Percentiles rank a stretch among this genome's conserved stretches.
These are phyloP conservation scores for Beroe forskalii DNA, from an alignment of 37 sponge, comb jelly and placozoan genomes.

Conservation along the genomic window DNA sequence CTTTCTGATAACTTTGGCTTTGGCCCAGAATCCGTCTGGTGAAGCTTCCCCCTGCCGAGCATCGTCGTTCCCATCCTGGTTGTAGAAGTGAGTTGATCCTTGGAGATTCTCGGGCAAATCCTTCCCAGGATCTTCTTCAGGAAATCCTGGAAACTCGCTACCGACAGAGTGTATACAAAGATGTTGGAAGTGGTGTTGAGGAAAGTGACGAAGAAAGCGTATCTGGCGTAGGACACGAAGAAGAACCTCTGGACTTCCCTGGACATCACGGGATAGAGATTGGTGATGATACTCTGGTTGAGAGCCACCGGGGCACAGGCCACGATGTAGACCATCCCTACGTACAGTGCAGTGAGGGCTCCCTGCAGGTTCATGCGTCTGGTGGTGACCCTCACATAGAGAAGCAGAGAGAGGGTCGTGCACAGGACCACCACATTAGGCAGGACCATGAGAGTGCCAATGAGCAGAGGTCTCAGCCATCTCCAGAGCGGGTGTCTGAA, in stretches of 20 bases:
- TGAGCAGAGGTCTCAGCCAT: constrained; percentile 32
- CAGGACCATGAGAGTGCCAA: constrained; percentile 5
- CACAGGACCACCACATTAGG: constrained; percentile 5
- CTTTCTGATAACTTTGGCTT: no score
- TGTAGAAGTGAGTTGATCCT: background rate
- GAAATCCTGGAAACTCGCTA: background rate
- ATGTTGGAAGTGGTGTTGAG: constrained; percentile 32
- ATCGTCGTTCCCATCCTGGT: background rate
- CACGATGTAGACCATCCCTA: background rate
- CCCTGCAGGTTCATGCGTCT: constrained; percentile 7
- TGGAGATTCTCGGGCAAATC: background rate
- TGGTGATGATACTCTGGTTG: constrained; percentile 22
- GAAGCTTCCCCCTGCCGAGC: background rate
- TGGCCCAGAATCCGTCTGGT: background rate
- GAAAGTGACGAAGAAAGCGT: constrained; percentile 38
- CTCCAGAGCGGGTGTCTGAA: background rate
- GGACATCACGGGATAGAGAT: background rate
- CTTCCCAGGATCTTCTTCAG: background rate
- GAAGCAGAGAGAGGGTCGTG: background rate
- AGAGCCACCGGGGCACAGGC: background rate
- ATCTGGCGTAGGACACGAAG: background rate
- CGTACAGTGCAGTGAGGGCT: background rate
- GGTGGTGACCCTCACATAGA: background rate
- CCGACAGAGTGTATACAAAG: constrained; percentile 1
- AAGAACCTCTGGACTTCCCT: background rate